A percentile compares a stretch with the other conserved stretches of the same genome.
Evolutionary conservation across 1,140 invertebrate genomes (phyloP).

Genomic region (Trypoxylus dichotomus): DNA sequence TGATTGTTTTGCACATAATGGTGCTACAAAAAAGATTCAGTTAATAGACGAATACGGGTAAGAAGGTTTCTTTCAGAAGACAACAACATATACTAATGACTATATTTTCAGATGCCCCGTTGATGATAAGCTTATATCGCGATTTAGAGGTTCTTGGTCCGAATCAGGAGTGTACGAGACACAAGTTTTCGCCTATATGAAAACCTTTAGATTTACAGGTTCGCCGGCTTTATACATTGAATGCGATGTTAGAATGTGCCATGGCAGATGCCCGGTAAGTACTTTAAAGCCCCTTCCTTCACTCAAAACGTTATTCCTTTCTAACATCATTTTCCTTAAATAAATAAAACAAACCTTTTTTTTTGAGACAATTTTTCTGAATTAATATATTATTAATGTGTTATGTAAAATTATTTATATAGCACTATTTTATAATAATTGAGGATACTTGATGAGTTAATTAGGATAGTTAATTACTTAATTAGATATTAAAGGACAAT

Average conservation of each 20-base stretch:
- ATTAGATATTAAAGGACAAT: background rate
- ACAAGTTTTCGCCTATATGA: slow-evolving; percentile 93
- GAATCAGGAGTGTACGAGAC: slow-evolving; percentile 88
- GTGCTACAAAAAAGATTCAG: slow-evolving; percentile 86
- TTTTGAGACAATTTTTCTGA: no score
- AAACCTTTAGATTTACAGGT: slow-evolving; percentile 91
- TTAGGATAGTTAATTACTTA: no score
- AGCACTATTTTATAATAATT: no score
- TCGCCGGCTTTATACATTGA: slow-evolving; percentile 92
- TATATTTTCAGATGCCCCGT: slow-evolving; percentile 76
- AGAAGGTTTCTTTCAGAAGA: slow-evolving; percentile 41
- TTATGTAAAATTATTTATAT: no score
- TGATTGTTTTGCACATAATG: slow-evolving; percentile 93
- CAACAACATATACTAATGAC: background rate
- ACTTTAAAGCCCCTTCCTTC: background rate
- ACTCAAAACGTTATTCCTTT: no score
- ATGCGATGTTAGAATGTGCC: slow-evolving; percentile 93
- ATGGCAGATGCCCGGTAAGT: slow-evolving; percentile 84
- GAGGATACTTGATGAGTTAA: no score
- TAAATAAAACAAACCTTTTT: no score
- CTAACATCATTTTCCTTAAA: no score
- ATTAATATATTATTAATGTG: no score
- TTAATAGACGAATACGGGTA: slow-evolving; percentile 91
- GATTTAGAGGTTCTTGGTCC: slow-evolving; percentile 90
- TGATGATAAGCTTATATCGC: slow-evolving; percentile 89